Evolutionary conservation across 2,888 invertebrate genomes (phyloP).

Genomic region (Synergus japonicus): DNA sequence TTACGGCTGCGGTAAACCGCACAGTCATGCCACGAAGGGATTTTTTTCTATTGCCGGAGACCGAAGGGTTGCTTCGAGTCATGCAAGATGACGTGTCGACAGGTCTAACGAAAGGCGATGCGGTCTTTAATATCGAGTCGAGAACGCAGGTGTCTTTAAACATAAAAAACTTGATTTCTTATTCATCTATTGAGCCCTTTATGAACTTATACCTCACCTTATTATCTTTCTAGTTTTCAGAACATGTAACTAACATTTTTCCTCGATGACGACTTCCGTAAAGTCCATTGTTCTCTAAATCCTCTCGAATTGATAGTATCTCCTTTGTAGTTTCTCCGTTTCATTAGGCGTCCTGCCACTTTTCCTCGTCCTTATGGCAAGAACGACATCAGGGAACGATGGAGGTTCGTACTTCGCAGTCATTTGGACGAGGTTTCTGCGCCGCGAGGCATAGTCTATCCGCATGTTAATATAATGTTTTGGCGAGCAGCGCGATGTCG

Average conservation of each 20-base stretch:
- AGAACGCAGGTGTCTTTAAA: conserved; percentile 32
- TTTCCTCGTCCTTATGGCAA: not conserved
- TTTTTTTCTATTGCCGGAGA: conserved; percentile 46
- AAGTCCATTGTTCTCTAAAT: not conserved
- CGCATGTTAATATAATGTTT: conserved; percentile 53
- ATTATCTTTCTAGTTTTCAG: conserved; percentile 1
- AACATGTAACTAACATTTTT: not conserved
- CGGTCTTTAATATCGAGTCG: conserved; percentile 30
- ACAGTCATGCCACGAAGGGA: conserved; percentile 53
- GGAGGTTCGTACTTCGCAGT: not conserved
- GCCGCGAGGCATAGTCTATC: conserved; percentile 1
- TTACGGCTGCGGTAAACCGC: conserved; percentile 71
- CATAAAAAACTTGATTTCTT: conserved; percentile 24
- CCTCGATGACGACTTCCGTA: not conserved
- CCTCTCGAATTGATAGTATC: not conserved
- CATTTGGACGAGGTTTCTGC: not conserved
- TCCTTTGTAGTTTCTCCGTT: conserved; percentile 17
- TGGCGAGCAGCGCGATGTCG: conserved; percentile 62
- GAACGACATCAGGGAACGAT: not conserved
- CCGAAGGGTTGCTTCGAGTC: conserved; percentile 64
- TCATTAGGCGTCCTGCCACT: not conserved
- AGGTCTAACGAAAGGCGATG: conserved; percentile 58
- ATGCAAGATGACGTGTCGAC: conserved; percentile 75
- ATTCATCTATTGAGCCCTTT: not conserved
- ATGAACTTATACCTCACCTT: not conserved